Percentiles rank a stretch among this genome's conserved stretches.
Evolutionary conservation across 2,797 vertebrate genomes (phyloP).

Genomic region (Chloroceryle amazona): DNA sequence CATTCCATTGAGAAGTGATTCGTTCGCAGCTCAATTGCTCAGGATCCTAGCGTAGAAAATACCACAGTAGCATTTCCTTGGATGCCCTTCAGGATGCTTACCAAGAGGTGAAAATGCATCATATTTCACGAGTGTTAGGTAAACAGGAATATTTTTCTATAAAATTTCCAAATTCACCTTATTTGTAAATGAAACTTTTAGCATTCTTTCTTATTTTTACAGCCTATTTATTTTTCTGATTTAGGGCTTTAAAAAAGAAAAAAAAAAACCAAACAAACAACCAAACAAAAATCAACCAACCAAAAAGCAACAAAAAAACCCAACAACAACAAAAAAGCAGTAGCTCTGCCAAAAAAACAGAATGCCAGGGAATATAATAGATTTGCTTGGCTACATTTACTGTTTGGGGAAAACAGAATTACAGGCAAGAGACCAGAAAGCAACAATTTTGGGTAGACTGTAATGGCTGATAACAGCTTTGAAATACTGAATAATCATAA

Average conservation of each 20-base stretch:
- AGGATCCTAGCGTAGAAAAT: neutral
- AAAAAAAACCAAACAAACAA: too few relatives aligned
- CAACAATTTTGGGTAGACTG: neutral
- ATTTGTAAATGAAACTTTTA: neutral
- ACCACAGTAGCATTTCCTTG: neutral
- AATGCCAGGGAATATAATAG: conserved; percentile 7
- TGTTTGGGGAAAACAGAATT: conserved; percentile 49
- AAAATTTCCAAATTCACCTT: neutral
- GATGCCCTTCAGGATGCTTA: neutral
- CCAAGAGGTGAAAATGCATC: neutral
- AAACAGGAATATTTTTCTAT: neutral
- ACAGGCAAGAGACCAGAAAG: conserved; percentile 36
- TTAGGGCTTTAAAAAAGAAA: neutral
- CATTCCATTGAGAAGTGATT: neutral
- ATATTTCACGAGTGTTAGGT: neutral
- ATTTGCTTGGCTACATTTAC: conserved; percentile 37
- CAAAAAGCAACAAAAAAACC: too few relatives aligned
- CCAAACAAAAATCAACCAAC: too few relatives aligned
- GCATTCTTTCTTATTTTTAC: conserved; percentile 20
- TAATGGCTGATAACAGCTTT: conserved; percentile 35
- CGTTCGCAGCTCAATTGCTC: neutral
- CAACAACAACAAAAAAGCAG: neutral
- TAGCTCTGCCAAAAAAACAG: conserved; percentile 1
- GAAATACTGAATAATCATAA: conserved; percentile 36
- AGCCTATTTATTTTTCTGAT: conserved; percentile 18